These are phyloP conservation scores for Choloepus hoffmanni DNA, from an alignment of 2,113 vertebrate species.

Conservation along the genomic window DNA sequence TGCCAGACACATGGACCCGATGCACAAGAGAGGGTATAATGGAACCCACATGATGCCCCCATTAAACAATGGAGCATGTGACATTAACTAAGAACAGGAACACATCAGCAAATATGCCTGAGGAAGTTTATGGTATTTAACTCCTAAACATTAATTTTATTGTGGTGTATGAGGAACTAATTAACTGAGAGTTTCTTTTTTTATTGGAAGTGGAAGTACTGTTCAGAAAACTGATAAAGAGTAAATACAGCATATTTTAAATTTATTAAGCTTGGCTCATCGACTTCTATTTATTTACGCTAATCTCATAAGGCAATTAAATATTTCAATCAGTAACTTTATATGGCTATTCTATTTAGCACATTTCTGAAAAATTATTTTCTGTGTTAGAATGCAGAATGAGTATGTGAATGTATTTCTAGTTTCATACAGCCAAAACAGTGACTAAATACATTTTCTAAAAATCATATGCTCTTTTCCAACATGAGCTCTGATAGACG, in stretches of 20 bases:
- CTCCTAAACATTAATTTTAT: slow-evolving; percentile 88
- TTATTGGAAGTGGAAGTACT: slow-evolving; percentile 80
- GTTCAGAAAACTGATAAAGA: slow-evolving; percentile 79
- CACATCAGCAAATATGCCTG: slow-evolving; percentile 84
- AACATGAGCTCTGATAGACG: slow-evolving; percentile 29
- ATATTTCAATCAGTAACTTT: slow-evolving; percentile 81
- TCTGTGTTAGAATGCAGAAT: slow-evolving; percentile 52
- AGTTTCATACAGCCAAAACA: slow-evolving; percentile 73
- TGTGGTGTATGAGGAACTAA: slow-evolving; percentile 83
- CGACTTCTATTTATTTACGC: slow-evolving; percentile 75
- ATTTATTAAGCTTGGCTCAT: slow-evolving; percentile 84
- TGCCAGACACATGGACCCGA: slow-evolving; percentile 70
- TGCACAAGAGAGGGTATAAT: slow-evolving; percentile 74
- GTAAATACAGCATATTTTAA: slow-evolving; percentile 83
- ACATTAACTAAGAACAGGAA: slow-evolving; percentile 83
- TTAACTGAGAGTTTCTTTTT: slow-evolving; percentile 84
- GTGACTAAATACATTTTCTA: slow-evolving; percentile 74
- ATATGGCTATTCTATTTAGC: slow-evolving; percentile 79
- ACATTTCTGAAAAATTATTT: slow-evolving; percentile 75
- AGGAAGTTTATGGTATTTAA: slow-evolving; percentile 87
- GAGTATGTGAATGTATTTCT: not conserved
- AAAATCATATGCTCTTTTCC: slow-evolving; percentile 71
- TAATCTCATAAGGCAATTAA: slow-evolving; percentile 81
- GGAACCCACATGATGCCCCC: slow-evolving; percentile 80
- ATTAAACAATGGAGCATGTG: slow-evolving; percentile 86